Percentiles rank a stretch among this genome's conserved stretches.
Conservation (phyloP, 2,113 vertebrate species). For the Poeciliopsis retropinna region DNA sequence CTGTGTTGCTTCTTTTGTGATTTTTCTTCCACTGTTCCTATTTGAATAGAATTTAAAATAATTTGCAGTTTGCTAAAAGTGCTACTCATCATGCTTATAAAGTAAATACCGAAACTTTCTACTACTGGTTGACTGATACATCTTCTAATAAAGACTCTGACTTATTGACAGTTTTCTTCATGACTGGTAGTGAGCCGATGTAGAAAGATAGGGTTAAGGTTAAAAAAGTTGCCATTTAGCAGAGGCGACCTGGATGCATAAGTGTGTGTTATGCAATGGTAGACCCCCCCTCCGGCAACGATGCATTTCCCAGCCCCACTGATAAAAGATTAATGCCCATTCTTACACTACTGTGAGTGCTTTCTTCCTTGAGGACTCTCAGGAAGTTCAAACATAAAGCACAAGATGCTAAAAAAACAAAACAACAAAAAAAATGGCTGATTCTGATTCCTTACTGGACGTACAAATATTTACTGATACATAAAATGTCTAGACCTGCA, state of each 20-base stretch:
- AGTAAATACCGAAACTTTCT: too few relatives aligned
- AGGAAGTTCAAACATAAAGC: not conserved
- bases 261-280: slow-evolving; percentile 46
- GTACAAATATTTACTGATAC: too few relatives aligned
- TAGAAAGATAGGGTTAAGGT: not conserved
- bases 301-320: slow-evolving; percentile 57
- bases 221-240: slow-evolving; percentile 45
- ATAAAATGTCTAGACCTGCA: too few relatives aligned
- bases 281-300: slow-evolving; percentile 47
- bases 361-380: slow-evolving; percentile 11
- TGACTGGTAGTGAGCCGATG: slow-evolving; percentile 28
- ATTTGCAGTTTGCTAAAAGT: not conserved
- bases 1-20: slow-evolving; percentile 2
- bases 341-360: slow-evolving; percentile 36
- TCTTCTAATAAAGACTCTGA: not conserved
- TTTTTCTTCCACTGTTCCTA: not conserved
- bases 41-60: not conserved
- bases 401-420: slow-evolving; percentile 3
- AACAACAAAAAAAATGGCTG: too few relatives aligned
- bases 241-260: slow-evolving; percentile 42
- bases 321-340: slow-evolving; percentile 58
- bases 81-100: not conserved
- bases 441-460: too few relatives aligned
- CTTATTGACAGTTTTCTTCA: not conserved
- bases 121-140: too few relatives aligned